phyloP scores from a whole-genome alignment of 2,797 vertebrate genomes.

The Numenius phaeopus region DNA sequence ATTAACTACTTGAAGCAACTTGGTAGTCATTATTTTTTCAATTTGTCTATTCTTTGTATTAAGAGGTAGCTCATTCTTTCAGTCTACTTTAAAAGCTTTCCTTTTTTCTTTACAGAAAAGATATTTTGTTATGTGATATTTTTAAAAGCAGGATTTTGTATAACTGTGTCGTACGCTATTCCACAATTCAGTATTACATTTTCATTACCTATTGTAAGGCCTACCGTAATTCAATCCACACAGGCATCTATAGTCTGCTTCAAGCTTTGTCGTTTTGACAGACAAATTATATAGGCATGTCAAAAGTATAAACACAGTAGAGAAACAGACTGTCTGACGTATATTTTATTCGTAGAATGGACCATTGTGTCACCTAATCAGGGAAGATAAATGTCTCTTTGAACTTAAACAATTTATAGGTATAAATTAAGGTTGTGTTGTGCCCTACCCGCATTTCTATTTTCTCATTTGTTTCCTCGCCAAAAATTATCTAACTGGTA shows the following conservation, averaged over 20 bases:
- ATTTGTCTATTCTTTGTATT: neutral
- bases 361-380: conserved; percentile 8
- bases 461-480: neutral
- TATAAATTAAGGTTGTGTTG: neutral
- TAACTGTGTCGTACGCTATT: neutral
- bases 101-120: neutral
- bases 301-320: conserved; percentile 7
- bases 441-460: neutral
- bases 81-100: neutral
- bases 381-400: neutral
- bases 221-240: neutral
- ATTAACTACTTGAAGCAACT: neutral
- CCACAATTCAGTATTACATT: neutral
- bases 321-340: conserved; percentile 7
- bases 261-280: conserved; percentile 31
- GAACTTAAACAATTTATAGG: neutral
- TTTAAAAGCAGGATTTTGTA: neutral
- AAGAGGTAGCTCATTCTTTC: neutral
- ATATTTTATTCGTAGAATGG: conserved; percentile 27
- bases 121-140: neutral
- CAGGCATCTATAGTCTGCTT: neutral
- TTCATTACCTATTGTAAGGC: neutral
- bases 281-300: neutral
- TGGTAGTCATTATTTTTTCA: neutral
- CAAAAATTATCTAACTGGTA: neutral